These are phyloP conservation scores for Mergus octosetaceus DNA, from an alignment of 2,797 vertebrate genomes.

Conservation along the genomic window DNA sequence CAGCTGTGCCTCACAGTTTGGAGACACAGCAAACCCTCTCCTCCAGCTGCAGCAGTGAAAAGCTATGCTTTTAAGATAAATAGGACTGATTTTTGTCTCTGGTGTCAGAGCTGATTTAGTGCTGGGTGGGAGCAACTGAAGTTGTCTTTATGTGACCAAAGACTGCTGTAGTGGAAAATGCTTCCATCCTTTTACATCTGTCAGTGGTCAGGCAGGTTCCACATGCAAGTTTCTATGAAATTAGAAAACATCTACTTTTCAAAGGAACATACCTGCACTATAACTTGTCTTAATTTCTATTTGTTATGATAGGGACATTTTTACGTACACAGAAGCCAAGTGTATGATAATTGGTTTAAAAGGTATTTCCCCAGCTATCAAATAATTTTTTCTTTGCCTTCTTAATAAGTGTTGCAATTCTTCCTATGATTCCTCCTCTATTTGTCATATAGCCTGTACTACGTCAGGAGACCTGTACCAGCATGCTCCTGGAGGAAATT, in stretches of 20 bases:
- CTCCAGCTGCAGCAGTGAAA: background rate
- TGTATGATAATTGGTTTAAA: background rate
- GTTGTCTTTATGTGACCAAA: background rate
- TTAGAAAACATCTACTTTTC: background rate
- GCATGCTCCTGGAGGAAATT: background rate
- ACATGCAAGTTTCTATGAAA: background rate
- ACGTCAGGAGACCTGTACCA: background rate
- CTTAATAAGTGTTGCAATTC: background rate
- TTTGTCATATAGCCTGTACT: background rate
- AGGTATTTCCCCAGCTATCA: background rate
- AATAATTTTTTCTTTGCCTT: background rate
- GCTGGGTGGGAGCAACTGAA: background rate
- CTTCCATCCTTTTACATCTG: background rate
- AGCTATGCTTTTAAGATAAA: background rate
- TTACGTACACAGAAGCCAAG: background rate
- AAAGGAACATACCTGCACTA: background rate
- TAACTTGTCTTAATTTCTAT: background rate
- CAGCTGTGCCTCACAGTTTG: fast-evolving
- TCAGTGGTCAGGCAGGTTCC: background rate
- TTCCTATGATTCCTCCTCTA: background rate
- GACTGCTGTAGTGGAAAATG: background rate
- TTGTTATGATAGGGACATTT: background rate
- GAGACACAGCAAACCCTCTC: background rate
- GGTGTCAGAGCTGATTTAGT: background rate
- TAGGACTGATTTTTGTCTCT: background rate